Evolutionary conservation across 2,797 vertebrate species (phyloP).

Genomic region (Cercopithecus neglectus): DNA sequence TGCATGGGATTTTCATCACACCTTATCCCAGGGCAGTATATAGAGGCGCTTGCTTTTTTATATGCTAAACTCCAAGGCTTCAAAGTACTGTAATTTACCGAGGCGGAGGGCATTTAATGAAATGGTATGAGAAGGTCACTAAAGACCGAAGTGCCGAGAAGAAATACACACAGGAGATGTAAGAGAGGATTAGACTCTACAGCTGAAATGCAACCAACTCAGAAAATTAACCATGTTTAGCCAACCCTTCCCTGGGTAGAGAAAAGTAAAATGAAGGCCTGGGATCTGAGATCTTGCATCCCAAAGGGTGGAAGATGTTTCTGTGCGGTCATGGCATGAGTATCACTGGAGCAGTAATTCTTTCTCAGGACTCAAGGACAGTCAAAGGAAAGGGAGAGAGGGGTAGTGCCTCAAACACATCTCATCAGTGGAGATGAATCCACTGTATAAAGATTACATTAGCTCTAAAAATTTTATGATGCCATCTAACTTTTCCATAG

Average conservation of each 20-base stretch:
- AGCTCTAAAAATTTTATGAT: constrained; percentile 81
- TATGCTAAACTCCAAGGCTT: constrained; percentile 87
- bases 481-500: constrained; percentile 78
- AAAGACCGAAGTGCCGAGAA: constrained; percentile 81
- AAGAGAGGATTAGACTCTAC: constrained; percentile 77
- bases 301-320: constrained; percentile 52
- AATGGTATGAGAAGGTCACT: constrained; percentile 83
- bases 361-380: constrained; percentile 56
- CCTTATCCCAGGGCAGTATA: constrained; percentile 87
- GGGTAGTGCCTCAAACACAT: not conserved
- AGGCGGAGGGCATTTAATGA: constrained; percentile 84
- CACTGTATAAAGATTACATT: constrained; percentile 73
- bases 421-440: constrained; percentile 62
- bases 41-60: constrained; percentile 84
- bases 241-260: constrained; percentile 61
- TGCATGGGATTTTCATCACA: constrained; percentile 88
- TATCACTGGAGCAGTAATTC: not conserved
- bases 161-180: constrained; percentile 79
- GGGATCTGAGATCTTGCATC: not conserved
- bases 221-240: constrained; percentile 83
- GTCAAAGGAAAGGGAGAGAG: constrained; percentile 18
- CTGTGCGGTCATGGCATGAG: constrained; percentile 28
- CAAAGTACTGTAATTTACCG: constrained; percentile 85
- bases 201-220: constrained; percentile 80
- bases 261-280: constrained; percentile 64